These are phyloP conservation scores for Ecliptopera silaceata DNA, from an alignment of 2,888 invertebrate genomes.

Conservation along the genomic window DNA sequence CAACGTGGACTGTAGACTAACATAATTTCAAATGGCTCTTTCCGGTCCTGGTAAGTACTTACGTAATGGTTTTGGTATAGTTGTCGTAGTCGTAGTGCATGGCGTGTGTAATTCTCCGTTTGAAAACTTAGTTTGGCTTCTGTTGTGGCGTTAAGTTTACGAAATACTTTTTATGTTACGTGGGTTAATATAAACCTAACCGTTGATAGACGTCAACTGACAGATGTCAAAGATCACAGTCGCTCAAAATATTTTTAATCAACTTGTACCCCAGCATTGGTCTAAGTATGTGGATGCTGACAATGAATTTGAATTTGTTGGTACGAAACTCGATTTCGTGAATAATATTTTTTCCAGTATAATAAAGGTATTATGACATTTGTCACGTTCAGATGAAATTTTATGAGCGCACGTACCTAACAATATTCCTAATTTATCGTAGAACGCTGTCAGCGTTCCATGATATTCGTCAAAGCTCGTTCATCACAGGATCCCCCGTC, in stretches of 20 bases:
- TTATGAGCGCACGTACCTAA: slow-evolving; percentile 17
- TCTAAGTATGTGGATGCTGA: background rate
- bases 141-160: too few relatives aligned
- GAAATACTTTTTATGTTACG: too few relatives aligned
- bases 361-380: slow-evolving; percentile 12
- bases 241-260: background rate
- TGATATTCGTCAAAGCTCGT: slow-evolving; percentile 50
- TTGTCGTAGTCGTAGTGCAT: slow-evolving; percentile 18
- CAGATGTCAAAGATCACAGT: too few relatives aligned
- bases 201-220: background rate
- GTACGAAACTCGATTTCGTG: slow-evolving; percentile 19
- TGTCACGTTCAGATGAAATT: slow-evolving; percentile 12
- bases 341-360: background rate
- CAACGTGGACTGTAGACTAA: slow-evolving; percentile 13
- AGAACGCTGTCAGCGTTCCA: slow-evolving; percentile 38
- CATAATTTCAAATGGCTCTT: slow-evolving; percentile 18
- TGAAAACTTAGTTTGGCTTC: too few relatives aligned
- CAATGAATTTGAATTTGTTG: background rate
- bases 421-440: slow-evolving; percentile 24
- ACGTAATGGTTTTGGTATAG: slow-evolving; percentile 8
- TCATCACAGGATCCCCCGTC: slow-evolving; percentile 53
- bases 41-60: slow-evolving; percentile 29
- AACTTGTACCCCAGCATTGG: background rate
- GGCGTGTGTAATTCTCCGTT: background rate
- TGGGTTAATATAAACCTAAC: too few relatives aligned